A percentile compares a stretch with the other conserved stretches of the same genome.
These are phyloP conservation scores for Chironex yamaguchii DNA, from an alignment of 30 jellyfish, hydroid and myxozoan species.

Conservation along the genomic window DNA sequence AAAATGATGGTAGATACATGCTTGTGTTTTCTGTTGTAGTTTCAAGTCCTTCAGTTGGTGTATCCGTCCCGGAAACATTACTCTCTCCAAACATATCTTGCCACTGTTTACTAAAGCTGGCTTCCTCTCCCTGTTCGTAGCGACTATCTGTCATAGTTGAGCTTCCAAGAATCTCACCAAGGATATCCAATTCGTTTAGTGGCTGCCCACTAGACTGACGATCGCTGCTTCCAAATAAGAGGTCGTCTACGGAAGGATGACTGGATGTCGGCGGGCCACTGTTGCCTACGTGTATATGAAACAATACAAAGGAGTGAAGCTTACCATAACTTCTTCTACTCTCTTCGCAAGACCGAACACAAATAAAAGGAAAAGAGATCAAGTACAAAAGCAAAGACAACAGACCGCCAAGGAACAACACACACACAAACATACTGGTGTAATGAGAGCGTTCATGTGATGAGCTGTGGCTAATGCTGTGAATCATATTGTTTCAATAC, in stretches of 20 bases:
- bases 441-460: no score
- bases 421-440: no score
- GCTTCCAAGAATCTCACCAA: conserved; percentile 75
- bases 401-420: no score
- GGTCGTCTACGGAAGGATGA: conserved; percentile 83
- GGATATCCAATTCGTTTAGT: conserved; percentile 77
- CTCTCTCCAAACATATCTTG: conserved; percentile 94
- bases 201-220: conserved; percentile 24
- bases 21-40: conserved; percentile 64
- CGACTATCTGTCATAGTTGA: conserved; percentile 74
- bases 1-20: conserved; percentile 96
- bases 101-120: conserved; percentile 89
- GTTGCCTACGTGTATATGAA: not conserved
- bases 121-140: conserved; percentile 38
- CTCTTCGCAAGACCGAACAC: not conserved
- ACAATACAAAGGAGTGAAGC: not conserved
- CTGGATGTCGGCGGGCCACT: conserved; percentile 30
- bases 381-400: no score
- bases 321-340: not conserved
- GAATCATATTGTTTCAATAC: no score
- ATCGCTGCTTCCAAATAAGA: conserved; percentile 79
- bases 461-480: no score
- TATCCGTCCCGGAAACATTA: conserved; percentile 3
- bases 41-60: conserved; percentile 10
- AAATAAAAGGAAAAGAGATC: no score